A percentile compares a stretch with the other conserved stretches of the same genome.
Conservation (phyloP, 2,888 invertebrate genomes). For the Drosophila helvetica region DNA sequence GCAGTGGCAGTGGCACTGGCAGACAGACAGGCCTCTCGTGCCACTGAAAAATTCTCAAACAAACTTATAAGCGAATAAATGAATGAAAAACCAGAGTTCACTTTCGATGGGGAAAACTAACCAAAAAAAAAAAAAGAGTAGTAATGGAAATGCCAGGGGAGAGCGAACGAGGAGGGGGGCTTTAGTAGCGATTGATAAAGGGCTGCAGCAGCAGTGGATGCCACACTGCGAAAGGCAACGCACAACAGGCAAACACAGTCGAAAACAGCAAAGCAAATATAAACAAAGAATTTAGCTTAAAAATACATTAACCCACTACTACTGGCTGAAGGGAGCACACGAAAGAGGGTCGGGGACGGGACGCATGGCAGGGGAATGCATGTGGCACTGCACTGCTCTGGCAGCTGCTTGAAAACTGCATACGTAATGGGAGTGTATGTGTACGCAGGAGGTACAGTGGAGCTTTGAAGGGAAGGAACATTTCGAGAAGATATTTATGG, state of each 20-base stretch:
- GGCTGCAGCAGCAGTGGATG: conserved; percentile 15
- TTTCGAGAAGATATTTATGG: neutral
- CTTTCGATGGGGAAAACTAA: conserved; percentile 13
- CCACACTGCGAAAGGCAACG: conserved; percentile 38
- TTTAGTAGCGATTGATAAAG: conserved; percentile 26
- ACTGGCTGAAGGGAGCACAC: conserved; percentile 9
- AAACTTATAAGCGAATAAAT: conserved; percentile 69
- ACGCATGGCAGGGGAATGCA: neutral
- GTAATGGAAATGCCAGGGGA: neutral
- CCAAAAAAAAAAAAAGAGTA: conserved; percentile 24
- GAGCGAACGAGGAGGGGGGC: conserved; percentile 7
- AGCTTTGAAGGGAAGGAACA: neutral
- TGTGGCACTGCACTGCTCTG: conserved; percentile 22
- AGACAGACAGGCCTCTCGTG: neutral
- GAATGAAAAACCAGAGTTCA: conserved; percentile 61
- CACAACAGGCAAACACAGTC: conserved; percentile 54
- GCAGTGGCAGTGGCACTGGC: neutral
- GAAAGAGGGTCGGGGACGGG: conserved; percentile 27
- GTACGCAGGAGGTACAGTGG: conserved; percentile 26
- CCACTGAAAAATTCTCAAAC: conserved; percentile 49
- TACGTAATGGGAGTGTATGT: conserved; percentile 52
- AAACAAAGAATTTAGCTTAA: conserved; percentile 79
- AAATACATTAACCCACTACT: conserved; percentile 74
- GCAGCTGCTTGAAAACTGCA: conserved; percentile 63
- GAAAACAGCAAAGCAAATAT: conserved; percentile 73